Evolutionary conservation across 1,140 invertebrate genomes (phyloP).

Genomic region (Ericerus pela): DNA sequence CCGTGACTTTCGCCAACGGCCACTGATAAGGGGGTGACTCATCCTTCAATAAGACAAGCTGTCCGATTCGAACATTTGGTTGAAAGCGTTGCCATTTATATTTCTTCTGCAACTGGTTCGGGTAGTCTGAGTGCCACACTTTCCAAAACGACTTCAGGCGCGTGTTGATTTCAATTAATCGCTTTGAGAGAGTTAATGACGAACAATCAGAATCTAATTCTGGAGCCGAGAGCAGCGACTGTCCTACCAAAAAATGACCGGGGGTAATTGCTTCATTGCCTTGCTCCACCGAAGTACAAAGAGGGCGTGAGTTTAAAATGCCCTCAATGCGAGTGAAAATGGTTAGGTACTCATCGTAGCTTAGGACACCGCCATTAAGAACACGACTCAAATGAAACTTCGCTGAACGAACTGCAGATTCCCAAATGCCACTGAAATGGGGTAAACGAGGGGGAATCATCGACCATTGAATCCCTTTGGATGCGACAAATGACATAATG

Average conservation of each 20-base stretch:
- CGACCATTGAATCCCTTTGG: background rate
- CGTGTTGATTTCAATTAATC: conserved; percentile 19
- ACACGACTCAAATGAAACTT: conserved; percentile 20
- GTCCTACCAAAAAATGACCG: conserved; percentile 24
- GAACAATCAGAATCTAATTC: background rate
- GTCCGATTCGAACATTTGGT: conserved; percentile 15
- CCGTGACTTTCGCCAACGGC: conserved; percentile 22
- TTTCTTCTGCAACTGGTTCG: too few species aligned
- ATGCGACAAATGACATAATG: too few species aligned
- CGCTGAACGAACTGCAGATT: conserved; percentile 22
- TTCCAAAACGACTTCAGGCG: conserved; percentile 23
- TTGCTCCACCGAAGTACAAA: conserved; percentile 23
- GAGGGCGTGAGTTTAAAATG: conserved; percentile 25
- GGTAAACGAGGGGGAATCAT: background rate
- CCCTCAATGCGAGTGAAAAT: conserved; percentile 24
- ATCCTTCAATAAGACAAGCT: conserved; percentile 22
- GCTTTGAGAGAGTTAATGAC: conserved; percentile 16
- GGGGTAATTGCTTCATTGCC: conserved; percentile 24
- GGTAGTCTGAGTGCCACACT: conserved; percentile 24
- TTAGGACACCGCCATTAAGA: conserved; percentile 16
- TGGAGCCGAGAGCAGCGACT: conserved; percentile 13
- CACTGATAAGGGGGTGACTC: too few species aligned
- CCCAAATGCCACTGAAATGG: conserved; percentile 22
- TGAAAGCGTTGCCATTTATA: conserved; percentile 22
- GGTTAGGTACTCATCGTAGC: conserved; percentile 28